phyloP scores from a whole-genome alignment of 2,888 invertebrate species.

The Spisula subtruncata region DNA sequence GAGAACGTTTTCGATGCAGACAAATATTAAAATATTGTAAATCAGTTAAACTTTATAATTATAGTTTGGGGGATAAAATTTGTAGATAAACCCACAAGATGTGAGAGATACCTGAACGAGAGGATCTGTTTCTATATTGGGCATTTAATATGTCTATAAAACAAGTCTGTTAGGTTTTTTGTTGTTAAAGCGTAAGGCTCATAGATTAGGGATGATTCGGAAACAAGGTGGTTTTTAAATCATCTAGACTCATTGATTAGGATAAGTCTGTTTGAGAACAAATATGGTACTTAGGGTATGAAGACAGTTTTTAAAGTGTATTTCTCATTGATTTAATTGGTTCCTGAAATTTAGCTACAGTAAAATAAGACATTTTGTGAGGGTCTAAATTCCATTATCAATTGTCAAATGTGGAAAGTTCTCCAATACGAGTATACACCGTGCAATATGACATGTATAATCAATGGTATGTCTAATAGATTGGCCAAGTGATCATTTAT shows the following conservation, averaged over 20 bases:
- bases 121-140: constrained; percentile 27
- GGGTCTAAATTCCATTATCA: too few relatives aligned
- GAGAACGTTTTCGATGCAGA: constrained; percentile 13
- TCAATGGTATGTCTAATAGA: too few relatives aligned
- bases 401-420: too few relatives aligned
- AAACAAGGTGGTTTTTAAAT: not conserved
- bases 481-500: not conserved
- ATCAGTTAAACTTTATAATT: constrained; percentile 31
- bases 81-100: constrained; percentile 4
- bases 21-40: constrained; percentile 21
- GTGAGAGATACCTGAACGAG: not conserved
- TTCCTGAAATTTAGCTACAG: too few relatives aligned
- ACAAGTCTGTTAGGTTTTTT: constrained; percentile 3
- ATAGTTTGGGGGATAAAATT: not conserved
- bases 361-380: too few relatives aligned
- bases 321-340: too few relatives aligned
- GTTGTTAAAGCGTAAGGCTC: constrained; percentile 6
- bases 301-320: too few relatives aligned
- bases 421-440: too few relatives aligned
- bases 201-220: not conserved
- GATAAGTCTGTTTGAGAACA: too few relatives aligned
- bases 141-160: constrained; percentile 22
- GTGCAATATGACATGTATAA: too few relatives aligned
- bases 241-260: not conserved
- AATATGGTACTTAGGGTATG: too few relatives aligned